Conservation (phyloP, 2,888 invertebrate species). For the Ornithoptera alexandrae region DNA sequence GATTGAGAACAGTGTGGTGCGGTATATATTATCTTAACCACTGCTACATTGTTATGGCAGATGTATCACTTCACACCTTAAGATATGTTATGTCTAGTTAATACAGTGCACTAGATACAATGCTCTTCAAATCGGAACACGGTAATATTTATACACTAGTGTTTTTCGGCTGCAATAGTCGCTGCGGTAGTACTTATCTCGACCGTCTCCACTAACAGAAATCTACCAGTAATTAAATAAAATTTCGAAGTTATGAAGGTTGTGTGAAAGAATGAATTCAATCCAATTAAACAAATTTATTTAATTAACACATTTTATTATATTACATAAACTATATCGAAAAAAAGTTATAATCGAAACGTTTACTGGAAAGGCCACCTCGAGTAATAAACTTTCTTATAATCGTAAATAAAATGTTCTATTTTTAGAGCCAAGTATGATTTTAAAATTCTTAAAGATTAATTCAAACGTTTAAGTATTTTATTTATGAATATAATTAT, state of each 20-base stretch:
- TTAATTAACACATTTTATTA: slow-evolving; percentile 49
- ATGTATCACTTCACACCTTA: too few relatives aligned
- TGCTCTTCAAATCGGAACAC: too few relatives aligned
- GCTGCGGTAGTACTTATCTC: too few relatives aligned
- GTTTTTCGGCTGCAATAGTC: too few relatives aligned
- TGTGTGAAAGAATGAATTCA: neutral
- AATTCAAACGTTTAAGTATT: slow-evolving; percentile 23
- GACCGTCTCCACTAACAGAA: too few relatives aligned
- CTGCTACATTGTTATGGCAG: too few relatives aligned
- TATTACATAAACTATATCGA: slow-evolving; percentile 74
- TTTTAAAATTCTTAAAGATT: slow-evolving; percentile 26
- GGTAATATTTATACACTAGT: too few relatives aligned
- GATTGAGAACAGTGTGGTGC: too few relatives aligned
- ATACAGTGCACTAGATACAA: too few relatives aligned
- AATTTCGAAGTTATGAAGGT: neutral
- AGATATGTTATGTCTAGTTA: too few relatives aligned
- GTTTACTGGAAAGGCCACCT: slow-evolving; percentile 77
- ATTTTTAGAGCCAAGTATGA: slow-evolving; percentile 28
- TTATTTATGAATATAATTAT: slow-evolving; percentile 14
- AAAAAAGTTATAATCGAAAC: slow-evolving; percentile 69
- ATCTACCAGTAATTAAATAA: too few relatives aligned
- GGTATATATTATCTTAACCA: too few relatives aligned
- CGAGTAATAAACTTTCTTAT: slow-evolving; percentile 37
- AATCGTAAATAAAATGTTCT: slow-evolving; percentile 25
- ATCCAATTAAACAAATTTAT: slow-evolving; percentile 42